Evolutionary conservation across 2,888 invertebrate species (phyloP), one percentile per base, ranked within the genome.

Genomic region (Tenthredo distinguenda): DNA sequence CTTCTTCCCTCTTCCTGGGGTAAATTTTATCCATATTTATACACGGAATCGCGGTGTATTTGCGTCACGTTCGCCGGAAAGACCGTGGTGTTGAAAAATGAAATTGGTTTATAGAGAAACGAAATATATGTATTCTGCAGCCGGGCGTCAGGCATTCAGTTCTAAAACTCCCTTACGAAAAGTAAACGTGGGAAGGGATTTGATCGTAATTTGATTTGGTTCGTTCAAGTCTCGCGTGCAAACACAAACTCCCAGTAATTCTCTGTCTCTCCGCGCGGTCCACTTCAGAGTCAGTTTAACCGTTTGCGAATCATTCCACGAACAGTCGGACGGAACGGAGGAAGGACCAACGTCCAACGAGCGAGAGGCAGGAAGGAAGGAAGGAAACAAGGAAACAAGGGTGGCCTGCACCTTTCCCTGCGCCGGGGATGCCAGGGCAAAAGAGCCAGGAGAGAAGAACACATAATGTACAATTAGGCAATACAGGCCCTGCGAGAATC

Each of bases 391-490:
- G 72, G 37, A 21, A 34, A 18, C n/a, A 31, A 43, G 74, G 43
- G 21, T 40, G 43, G 18, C 74, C 74, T 10, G 6, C 18, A 12
- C 12, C 40, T 37, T 26, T n/a, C 37, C 0, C 43, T 37, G 12
- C n/a, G 37, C 1, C 40, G 21, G 26, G 12, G 26, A 0, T 26
- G 2, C 9, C 4, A 62, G 12, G 2, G 15, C 34, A 15, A 34
- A 68, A 34, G 12, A 18, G 34, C 31, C 68, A 34, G 34, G 50
- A 12, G 18, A n/a, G 47, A 68, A 34, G 68, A 83, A 31, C 83
- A 18, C 83, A 50, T 83, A 83, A 83, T 47, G 37, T 68, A 68
- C 83, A 83, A 83, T 83, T 83, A 83, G 68, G 15, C 31, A 68
- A 37, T 83, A 50, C 40, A 43, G n/a, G 62, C 43, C 26, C 18